These are phyloP conservation scores for Isotomurus palustris DNA, from an alignment of 2,888 invertebrate species.

Conservation along the genomic window DNA sequence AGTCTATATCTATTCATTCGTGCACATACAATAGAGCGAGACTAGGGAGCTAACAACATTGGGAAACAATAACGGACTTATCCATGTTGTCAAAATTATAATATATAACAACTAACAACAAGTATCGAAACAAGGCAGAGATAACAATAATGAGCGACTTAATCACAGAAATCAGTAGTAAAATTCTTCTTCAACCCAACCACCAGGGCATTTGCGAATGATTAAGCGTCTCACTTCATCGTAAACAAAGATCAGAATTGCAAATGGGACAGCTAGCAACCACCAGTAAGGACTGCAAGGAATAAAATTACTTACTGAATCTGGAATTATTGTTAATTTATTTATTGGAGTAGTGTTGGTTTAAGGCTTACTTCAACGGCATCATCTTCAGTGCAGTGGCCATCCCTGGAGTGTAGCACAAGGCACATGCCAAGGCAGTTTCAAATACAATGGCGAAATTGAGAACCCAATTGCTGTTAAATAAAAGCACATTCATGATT, in stretches of 20 bases:
- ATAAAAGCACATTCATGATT: background rate
- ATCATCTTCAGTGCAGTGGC: conserved; percentile 50
- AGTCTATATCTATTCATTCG: too few relatives aligned
- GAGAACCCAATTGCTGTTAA: conserved; percentile 57
- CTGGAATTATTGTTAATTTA: too few relatives aligned
- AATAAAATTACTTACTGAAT: too few relatives aligned
- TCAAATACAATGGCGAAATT: conserved; percentile 61
- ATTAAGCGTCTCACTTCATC: conserved; percentile 69
- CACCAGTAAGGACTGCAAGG: conserved; percentile 56
- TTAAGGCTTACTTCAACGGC: conserved; percentile 39
- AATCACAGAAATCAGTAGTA: conserved; percentile 62
- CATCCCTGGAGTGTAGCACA: conserved; percentile 54
- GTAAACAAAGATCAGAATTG: conserved; percentile 65
- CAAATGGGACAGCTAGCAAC: conserved; percentile 63
- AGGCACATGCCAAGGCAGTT: conserved; percentile 52
- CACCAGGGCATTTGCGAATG: conserved; percentile 62
- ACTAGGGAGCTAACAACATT: too few relatives aligned
- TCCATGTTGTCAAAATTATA: too few relatives aligned
- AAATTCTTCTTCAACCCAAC: conserved; percentile 69
- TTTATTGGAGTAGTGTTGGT: too few relatives aligned
- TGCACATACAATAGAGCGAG: too few relatives aligned
- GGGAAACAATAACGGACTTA: too few relatives aligned
- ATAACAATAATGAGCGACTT: too few relatives aligned
- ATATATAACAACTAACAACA: too few relatives aligned
- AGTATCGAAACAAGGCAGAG: too few relatives aligned